Conservation (phyloP, 2,113 vertebrate genomes). For the Aix galericulata region DNA sequence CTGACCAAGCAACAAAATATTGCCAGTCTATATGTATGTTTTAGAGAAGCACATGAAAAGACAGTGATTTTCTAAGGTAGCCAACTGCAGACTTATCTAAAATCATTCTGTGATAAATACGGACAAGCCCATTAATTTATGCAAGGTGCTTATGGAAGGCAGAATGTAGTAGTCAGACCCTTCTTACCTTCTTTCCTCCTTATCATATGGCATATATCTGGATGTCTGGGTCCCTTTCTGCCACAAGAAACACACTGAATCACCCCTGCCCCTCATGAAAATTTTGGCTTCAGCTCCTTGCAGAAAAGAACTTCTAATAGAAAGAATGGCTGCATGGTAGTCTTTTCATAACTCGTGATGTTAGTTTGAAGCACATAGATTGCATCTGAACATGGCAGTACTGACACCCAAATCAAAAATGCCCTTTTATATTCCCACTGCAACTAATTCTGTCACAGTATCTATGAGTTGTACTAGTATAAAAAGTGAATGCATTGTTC, state of each 20-base stretch:
- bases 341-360: not conserved
- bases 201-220: not conserved
- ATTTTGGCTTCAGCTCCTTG: not conserved
- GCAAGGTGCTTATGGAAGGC: not conserved
- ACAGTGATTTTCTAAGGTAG: not conserved
- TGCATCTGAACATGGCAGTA: not conserved
- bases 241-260: not conserved
- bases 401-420: not conserved
- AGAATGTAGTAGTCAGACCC: not conserved
- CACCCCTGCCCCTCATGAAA: not conserved
- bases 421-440: not conserved
- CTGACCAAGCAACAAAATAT: not conserved
- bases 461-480: not conserved
- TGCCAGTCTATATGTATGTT: not conserved
- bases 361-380: not conserved
- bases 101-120: not conserved
- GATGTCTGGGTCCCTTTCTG: not conserved
- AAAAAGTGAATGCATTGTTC: not conserved
- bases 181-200: not conserved
- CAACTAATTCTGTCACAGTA: not conserved
- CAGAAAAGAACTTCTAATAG: not conserved
- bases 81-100: not conserved
- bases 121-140: not conserved
- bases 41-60: not conserved
- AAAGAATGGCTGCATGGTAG: not conserved